A percentile compares a stretch with the other conserved stretches of the same genome.
Evolutionary conservation across 2,888 invertebrate species (phyloP).

Genomic region (Diachrysia chrysitis): DNA sequence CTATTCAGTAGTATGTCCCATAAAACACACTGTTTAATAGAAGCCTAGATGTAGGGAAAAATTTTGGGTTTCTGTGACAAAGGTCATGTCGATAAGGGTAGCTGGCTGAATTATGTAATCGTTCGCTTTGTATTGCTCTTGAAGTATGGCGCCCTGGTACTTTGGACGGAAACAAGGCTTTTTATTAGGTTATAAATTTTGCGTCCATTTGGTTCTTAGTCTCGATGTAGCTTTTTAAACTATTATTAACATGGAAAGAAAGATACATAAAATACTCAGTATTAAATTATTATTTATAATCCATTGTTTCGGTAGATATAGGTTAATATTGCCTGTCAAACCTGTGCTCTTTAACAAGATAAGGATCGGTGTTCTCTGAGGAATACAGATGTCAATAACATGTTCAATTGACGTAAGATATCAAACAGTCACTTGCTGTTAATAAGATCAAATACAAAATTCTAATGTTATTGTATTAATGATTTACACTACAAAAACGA

Average conservation of each 20-base stretch:
- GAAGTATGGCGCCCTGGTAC: slow-evolving; percentile 28
- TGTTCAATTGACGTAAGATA: not conserved
- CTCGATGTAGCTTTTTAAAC: not conserved
- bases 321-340: not conserved
- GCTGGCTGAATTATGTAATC: slow-evolving; percentile 29
- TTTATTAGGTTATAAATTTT: slow-evolving; percentile 7
- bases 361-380: not conserved
- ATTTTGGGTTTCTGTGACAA: slow-evolving; percentile 20
- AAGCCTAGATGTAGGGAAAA: slow-evolving; percentile 16
- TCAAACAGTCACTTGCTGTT: not conserved
- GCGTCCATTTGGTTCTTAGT: not conserved
- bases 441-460: not conserved
- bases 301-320: not conserved
- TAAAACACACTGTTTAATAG: slow-evolving; percentile 51
- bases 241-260: not conserved
- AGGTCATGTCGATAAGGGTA: slow-evolving; percentile 17
- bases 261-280: not conserved
- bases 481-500: no score
- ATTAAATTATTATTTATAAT: not conserved
- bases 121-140: slow-evolving; percentile 14
- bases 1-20: slow-evolving; percentile 32
- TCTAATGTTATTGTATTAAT: no score
- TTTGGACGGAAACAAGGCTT: not conserved
- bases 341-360: not conserved
- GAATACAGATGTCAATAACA: slow-evolving; percentile 3